These are phyloP conservation scores for Anguilla japonica DNA, from an alignment of 2,113 vertebrate genomes.

Conservation along the genomic window DNA sequence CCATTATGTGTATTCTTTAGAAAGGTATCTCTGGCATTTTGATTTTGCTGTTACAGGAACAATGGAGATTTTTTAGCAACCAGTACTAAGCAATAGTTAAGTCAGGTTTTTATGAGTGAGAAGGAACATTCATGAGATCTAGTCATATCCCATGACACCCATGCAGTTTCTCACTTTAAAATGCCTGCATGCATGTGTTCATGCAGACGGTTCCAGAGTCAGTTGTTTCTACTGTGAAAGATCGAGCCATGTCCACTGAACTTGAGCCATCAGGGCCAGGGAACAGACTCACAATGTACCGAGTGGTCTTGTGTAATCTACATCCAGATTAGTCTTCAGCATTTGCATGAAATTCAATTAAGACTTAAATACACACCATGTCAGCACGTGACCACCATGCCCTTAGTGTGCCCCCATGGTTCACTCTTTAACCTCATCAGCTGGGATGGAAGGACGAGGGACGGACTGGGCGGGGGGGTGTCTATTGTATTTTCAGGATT, in stretches of 20 bases:
- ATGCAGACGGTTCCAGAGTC: too few relatives aligned
- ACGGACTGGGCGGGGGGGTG: neutral
- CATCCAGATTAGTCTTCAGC: neutral
- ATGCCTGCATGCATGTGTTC: neutral
- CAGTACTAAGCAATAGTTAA: too few relatives aligned
- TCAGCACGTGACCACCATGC: neutral
- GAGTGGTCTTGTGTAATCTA: neutral
- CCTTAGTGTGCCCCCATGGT: neutral
- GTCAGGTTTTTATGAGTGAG: too few relatives aligned
- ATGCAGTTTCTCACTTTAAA: neutral
- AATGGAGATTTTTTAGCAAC: too few relatives aligned
- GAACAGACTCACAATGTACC: neutral
- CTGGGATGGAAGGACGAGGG: neutral
- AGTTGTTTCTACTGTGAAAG: too few relatives aligned
- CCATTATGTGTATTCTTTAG: too few relatives aligned
- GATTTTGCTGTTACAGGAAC: too few relatives aligned
- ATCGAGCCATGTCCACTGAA: too few relatives aligned
- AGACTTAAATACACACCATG: neutral
- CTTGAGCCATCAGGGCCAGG: too few relatives aligned
- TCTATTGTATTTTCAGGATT: neutral
- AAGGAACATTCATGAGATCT: too few relatives aligned
- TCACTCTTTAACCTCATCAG: neutral
- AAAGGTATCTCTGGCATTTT: too few relatives aligned
- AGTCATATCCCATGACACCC: neutral
- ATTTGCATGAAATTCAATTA: neutral